Evolutionary conservation across 2,113 vertebrate species (phyloP).

Genomic region (Stigmatopora argus): DNA sequence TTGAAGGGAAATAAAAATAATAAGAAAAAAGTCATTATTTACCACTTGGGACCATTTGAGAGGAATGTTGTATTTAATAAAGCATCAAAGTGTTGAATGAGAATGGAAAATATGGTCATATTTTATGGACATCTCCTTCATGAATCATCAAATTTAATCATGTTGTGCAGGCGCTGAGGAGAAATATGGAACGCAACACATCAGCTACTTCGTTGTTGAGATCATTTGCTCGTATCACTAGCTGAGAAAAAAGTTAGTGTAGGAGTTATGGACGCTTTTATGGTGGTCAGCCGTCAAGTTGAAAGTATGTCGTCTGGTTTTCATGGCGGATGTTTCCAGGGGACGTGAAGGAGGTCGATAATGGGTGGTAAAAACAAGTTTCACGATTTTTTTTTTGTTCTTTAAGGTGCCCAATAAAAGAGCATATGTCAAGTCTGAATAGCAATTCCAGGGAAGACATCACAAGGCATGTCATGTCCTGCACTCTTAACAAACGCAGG

Average conservation of each 20-base stretch:
- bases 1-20: background rate
- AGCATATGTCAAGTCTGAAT: constrained; percentile 33
- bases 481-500: background rate
- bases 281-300: background rate
- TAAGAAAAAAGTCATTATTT: background rate
- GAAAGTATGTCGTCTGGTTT: constrained; percentile 6
- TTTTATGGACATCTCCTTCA: constrained; percentile 42
- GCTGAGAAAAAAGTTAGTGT: background rate
- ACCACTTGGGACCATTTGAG: background rate
- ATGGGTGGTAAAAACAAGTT: constrained; percentile 42
- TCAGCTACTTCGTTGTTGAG: constrained; percentile 1
- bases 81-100: background rate
- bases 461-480: background rate
- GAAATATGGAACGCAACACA: constrained; percentile 12
- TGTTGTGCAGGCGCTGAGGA: constrained; percentile 11
- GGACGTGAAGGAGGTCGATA: constrained; percentile 28
- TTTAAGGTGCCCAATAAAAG: constrained; percentile 43
- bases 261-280: background rate
- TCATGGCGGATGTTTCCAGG: constrained; percentile 20
- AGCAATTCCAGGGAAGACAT: constrained; percentile 20
- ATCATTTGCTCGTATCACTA: background rate
- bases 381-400: constrained; percentile 23
- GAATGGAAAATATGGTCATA: constrained; percentile 19
- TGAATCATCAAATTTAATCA: constrained; percentile 37
- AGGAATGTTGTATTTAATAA: background rate